phyloP scores from a whole-genome alignment of 1,140 invertebrate species.

The Drosophila lini region DNA sequence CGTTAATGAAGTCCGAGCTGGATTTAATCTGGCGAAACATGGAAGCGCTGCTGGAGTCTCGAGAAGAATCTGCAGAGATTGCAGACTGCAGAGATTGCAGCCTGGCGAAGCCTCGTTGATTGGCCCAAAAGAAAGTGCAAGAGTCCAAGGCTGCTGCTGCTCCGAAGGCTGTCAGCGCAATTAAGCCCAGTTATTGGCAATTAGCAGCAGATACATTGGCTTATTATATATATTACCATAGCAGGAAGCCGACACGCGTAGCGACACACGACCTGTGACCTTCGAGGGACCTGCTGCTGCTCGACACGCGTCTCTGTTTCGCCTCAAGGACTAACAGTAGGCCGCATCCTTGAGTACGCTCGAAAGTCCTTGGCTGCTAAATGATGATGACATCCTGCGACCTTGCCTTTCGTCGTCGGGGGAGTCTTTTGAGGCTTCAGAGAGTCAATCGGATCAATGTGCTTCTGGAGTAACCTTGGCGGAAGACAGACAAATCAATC shows the following conservation, averaged over 20 bases:
- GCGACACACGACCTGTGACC: conserved; percentile 52
- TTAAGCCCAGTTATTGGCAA: conserved; percentile 43
- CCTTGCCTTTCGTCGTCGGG: conserved; percentile 31
- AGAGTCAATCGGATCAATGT: conserved; percentile 25
- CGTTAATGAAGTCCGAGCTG: conserved; percentile 59
- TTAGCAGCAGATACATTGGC: conserved; percentile 30
- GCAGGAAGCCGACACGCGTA: conserved; percentile 29
- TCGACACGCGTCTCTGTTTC: conserved; percentile 28
- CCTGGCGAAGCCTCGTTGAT: conserved; percentile 33
- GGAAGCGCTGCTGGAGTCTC: conserved; percentile 40
- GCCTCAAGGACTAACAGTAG: conserved; percentile 48
- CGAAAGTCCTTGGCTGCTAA: conserved; percentile 8
- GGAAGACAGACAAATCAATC: conserved; percentile 69
- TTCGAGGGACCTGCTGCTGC: conserved; percentile 28
- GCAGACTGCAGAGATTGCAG: conserved; percentile 9
- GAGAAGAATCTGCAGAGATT: conserved; percentile 25
- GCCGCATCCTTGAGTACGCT: conserved; percentile 24
- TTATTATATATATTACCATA: conserved; percentile 20
- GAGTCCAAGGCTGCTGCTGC: conserved; percentile 13
- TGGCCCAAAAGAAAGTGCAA: conserved; percentile 34
- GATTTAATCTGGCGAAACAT: conserved; percentile 48
- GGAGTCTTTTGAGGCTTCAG: conserved; percentile 2
- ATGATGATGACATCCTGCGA: conserved; percentile 9
- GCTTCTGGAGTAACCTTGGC: conserved; percentile 60
- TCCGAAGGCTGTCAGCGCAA: conserved; percentile 44